Conservation (phyloP, 2,113 vertebrate genomes). For the Ameiurus melas region DNA sequence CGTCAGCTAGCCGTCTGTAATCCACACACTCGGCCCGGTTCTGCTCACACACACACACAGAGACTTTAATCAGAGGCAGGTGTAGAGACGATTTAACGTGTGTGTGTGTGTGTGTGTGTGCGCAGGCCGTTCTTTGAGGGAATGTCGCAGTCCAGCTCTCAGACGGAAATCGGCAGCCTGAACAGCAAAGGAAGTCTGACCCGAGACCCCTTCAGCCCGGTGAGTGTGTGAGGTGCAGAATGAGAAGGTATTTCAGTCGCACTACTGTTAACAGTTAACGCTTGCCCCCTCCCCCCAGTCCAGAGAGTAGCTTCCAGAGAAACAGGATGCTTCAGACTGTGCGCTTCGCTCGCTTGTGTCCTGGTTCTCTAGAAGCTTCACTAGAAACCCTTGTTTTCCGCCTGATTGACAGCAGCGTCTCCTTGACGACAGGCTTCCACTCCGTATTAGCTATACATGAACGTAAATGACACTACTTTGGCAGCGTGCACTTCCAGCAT, state of each 20-base stretch:
- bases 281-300: no score
- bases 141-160: slow-evolving; percentile 92
- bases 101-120: neutral
- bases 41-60: neutral
- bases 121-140: slow-evolving; percentile 90
- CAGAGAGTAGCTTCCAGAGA: neutral
- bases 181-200: slow-evolving; percentile 88
- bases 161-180: slow-evolving; percentile 91
- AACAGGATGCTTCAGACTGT: neutral
- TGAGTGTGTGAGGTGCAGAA: slow-evolving; percentile 58
- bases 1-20: slow-evolving; percentile 4
- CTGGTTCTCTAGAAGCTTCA: neutral
- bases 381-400: no score
- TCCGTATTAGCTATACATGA: neutral
- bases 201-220: slow-evolving; percentile 81
- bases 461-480: neutral
- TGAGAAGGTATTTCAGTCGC: neutral
- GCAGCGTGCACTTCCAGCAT: neutral
- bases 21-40: neutral
- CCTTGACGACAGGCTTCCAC: neutral
- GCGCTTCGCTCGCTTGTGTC: neutral
- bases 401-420: neutral
- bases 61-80: neutral
- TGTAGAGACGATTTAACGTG: neutral
- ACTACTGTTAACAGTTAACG: neutral